Evolutionary conservation across 2,797 vertebrate genomes (phyloP).

Genomic region (Malacoctenus gilli): DNA sequence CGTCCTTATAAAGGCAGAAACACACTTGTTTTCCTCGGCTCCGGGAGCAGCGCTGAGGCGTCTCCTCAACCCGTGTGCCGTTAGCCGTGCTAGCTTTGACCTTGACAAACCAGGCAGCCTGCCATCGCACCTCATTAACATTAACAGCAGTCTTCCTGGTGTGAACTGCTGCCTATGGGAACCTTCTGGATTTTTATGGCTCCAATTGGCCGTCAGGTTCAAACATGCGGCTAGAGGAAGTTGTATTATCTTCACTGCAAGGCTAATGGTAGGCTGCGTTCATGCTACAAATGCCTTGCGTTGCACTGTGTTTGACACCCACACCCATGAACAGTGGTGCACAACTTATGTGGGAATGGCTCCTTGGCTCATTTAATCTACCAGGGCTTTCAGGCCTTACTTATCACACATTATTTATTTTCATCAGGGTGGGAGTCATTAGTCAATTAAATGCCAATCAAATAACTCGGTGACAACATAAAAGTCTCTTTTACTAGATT

Average conservation of each 20-base stretch:
- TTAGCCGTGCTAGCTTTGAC: slow-evolving; percentile 65
- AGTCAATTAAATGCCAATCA: too few relatives aligned
- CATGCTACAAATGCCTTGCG: slow-evolving; percentile 47
- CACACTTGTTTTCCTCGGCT: background rate
- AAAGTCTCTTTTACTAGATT: too few relatives aligned
- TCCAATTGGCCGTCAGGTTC: slow-evolving; percentile 69
- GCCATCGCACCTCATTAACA: slow-evolving; percentile 72
- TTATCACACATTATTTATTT: too few relatives aligned
- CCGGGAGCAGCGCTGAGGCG: background rate
- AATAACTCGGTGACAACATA: too few relatives aligned
- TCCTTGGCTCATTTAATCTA: too few relatives aligned
- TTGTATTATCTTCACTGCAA: slow-evolving; percentile 69
- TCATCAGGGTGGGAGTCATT: too few relatives aligned
- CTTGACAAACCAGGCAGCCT: slow-evolving; percentile 69
- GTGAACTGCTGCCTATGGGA: slow-evolving; percentile 63
- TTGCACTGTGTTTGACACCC: slow-evolving; percentile 44
- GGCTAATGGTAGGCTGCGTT: slow-evolving; percentile 64
- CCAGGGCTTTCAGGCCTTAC: too few relatives aligned
- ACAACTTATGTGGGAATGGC: too few relatives aligned
- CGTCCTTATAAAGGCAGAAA: background rate
- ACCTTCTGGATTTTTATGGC: slow-evolving; percentile 70
- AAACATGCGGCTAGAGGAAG: slow-evolving; percentile 73
- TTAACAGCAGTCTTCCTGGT: slow-evolving; percentile 69
- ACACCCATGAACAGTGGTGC: slow-evolving; percentile 22
- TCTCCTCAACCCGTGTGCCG: slow-evolving; percentile 13